Evolutionary conservation across 2,888 invertebrate genomes (phyloP), one percentile per base, ranked within the genome.

Genomic region (Dolichopus griseipennis): DNA sequence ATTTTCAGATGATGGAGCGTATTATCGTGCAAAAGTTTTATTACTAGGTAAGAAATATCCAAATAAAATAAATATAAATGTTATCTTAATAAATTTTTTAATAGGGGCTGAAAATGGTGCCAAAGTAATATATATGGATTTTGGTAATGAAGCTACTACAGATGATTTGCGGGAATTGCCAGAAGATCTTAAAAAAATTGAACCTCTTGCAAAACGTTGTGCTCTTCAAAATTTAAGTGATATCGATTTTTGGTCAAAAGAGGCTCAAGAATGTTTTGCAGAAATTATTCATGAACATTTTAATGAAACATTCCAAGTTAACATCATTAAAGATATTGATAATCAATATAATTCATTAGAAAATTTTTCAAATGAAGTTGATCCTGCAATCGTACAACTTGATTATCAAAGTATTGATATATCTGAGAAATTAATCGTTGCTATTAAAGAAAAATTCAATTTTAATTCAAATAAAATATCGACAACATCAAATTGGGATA

Each of bases 1-100:
- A 75, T 96, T 92, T 78, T 85, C 88, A 1, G 88, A 87, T 3
- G 94, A 96, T 77, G 87, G 89, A 41, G 86, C 87, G 71, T 98
- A 94, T 93, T 97, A 97, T 79, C 85, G 97, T 71, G 96, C 95
- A 0, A 87, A 89, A 77, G 89, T 97, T 15, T 20, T 64, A 34
- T 37, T n/a, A 33, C 7, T 52, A 52, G 52, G 52, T 52, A 6
- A 18, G 52, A 12, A 18, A 37, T 37, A 7, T 37, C 4, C 4
- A 37, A 37, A 37, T 12, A 37, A 62, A 64, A 33, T 18, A 65
- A 27, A 61, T 61, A 41, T 37, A 34, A 64, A 37, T 34, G 18
- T 34, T 37, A 7, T 12, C 3, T 27, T 27, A 27, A 4, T 27
- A 4, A 2, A 37, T 37, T 37, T 37, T 27, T 27, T 4, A 27